Evolutionary conservation across 2,797 vertebrate species (phyloP).

Genomic region (Pipistrellus pipistrellus): DNA sequence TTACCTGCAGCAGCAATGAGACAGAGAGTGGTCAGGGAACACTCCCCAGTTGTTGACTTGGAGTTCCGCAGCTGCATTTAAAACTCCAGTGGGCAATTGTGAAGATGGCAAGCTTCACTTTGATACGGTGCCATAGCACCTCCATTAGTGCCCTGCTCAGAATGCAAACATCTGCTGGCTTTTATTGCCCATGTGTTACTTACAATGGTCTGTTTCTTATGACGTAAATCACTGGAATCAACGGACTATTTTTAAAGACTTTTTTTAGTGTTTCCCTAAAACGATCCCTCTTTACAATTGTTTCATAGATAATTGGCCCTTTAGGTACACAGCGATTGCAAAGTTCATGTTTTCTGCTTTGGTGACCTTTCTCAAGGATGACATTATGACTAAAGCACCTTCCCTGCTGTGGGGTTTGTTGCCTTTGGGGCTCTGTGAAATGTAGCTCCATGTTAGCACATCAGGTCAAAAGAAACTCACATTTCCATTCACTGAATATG

Average conservation of each 20-base stretch:
- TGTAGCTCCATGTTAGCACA: background rate
- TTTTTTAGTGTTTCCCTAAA: slow-evolving; percentile 76
- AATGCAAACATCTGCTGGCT: slow-evolving; percentile 87
- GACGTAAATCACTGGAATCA: slow-evolving; percentile 82
- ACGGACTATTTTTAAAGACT: slow-evolving; percentile 73
- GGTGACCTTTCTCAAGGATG: slow-evolving; percentile 50
- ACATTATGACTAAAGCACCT: slow-evolving; percentile 1
- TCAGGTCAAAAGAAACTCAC: background rate
- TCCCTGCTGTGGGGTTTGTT: background rate
- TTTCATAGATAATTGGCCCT: slow-evolving; percentile 67
- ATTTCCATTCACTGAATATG: background rate
- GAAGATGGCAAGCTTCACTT: slow-evolving; percentile 78
- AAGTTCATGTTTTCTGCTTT: slow-evolving; percentile 62
- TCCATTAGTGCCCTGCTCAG: slow-evolving; percentile 79
- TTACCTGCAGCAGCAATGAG: slow-evolving; percentile 54
- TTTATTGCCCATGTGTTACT: slow-evolving; percentile 86
- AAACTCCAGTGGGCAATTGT: slow-evolving; percentile 76
- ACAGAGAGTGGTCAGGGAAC: slow-evolving; percentile 39
- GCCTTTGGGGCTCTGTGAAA: background rate
- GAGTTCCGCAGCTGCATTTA: slow-evolving; percentile 70
- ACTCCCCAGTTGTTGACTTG: slow-evolving; percentile 47
- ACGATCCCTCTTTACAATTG: slow-evolving; percentile 57
- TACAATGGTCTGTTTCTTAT: slow-evolving; percentile 83
- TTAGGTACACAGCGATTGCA: slow-evolving; percentile 57
- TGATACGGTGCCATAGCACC: slow-evolving; percentile 82